Base-by-base conservation (phyloP, 2,797 vertebrate genomes). In the Myripristis jacobus region DNA sequence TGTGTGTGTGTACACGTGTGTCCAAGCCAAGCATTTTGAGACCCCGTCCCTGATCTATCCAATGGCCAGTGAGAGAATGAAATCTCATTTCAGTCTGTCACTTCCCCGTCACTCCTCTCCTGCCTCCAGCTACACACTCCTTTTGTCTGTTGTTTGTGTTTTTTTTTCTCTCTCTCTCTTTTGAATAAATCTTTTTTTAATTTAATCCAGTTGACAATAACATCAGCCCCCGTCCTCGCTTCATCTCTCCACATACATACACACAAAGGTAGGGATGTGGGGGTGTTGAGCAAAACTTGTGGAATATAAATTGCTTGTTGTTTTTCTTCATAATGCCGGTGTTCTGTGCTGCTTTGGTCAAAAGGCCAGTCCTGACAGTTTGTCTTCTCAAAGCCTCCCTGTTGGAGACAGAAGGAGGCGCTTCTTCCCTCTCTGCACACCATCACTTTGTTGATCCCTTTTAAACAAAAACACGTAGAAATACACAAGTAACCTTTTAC, bases 11-110 rank as follows among this genome's bases (percentile, higher is more conserved):
- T 54, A 63, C 11, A 1, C 11, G 24, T 48, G 29, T 58, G 29
- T 58, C 6, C 54, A 41, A 57, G 54, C 25, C 7, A 4, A 53
- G 36, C 36, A 41, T 41, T 41, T 41, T 2, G 13, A 12, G 38
- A 38, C 10, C 36, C 36, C 12, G 36, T 13, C 38, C 38, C 38
- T 41, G 38, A 41, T 41, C 12, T 25, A 46, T 78, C 58, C 44
- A n/a, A 4, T 47, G 34, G 69, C 77, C 74, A 50, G 4, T 10
- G 29, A 27, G 66, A 85, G 75, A 81, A 81, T 79, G 70, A 66
- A 70, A 87, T 75, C 67, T 81, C 41, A 85, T 90, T 86, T 89
- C 70, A 80, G 75, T 75, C 77, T 88, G 88, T 86, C 88, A 73
- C 18, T 82, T 75, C 57, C 38, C 82, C 71, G 73, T 81, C 82